Evolutionary conservation across 2,797 vertebrate species (phyloP).

Genomic region (Tapera naevia): DNA sequence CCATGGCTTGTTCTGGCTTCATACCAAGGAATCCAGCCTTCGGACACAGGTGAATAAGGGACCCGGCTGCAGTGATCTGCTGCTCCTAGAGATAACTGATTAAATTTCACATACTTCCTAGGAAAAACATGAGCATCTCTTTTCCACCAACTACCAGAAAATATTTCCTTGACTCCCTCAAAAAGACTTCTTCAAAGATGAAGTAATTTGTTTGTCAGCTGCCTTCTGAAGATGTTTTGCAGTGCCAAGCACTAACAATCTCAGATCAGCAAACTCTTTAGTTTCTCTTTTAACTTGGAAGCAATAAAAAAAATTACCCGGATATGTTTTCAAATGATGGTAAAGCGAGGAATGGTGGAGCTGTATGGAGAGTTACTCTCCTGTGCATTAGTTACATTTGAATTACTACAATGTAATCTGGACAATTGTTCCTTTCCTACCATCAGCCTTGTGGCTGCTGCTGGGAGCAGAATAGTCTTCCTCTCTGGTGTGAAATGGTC

Average conservation of each 20-base stretch:
- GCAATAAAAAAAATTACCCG: background rate
- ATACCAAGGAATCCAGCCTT: background rate
- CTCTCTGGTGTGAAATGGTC: background rate
- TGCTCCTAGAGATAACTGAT: background rate
- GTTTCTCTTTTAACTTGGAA: slow-evolving; percentile 41
- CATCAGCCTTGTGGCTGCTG: background rate
- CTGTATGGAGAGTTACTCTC: background rate
- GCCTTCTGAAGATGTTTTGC: background rate
- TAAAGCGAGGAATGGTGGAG: background rate
- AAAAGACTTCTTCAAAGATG: background rate
- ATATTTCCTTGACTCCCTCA: background rate
- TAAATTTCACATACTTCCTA: background rate
- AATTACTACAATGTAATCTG: background rate
- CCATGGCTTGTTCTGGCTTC: background rate
- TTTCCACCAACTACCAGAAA: background rate
- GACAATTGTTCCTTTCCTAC: background rate
- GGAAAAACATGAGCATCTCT: background rate
- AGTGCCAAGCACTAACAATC: background rate
- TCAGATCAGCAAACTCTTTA: background rate
- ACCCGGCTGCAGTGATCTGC: background rate
- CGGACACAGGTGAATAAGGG: background rate
- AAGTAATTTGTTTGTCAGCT: background rate
- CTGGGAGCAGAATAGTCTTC: background rate
- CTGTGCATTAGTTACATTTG: background rate
- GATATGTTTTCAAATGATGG: background rate